Evolutionary conservation across 2,797 vertebrate species (phyloP).

Genomic region (Neoniphon sammara): DNA sequence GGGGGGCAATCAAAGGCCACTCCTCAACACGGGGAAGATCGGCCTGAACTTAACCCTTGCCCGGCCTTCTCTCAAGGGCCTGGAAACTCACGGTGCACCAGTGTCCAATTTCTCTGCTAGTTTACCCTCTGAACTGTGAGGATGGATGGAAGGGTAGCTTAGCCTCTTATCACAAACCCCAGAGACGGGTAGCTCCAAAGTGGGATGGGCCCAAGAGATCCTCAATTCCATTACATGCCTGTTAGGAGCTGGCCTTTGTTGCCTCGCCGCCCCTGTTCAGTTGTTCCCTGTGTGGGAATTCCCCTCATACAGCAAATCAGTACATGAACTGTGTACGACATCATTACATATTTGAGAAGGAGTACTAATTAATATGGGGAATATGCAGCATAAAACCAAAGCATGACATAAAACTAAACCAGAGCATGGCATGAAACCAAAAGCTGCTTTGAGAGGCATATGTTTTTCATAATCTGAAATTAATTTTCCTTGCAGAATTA

Average conservation of each 20-base stretch:
- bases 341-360: constrained; percentile 14
- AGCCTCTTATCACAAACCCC: constrained; percentile 68
- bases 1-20: constrained; percentile 77
- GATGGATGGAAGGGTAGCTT: constrained; percentile 71
- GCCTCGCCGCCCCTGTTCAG: constrained; percentile 23
- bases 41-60: constrained; percentile 74
- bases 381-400: not conserved
- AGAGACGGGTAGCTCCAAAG: constrained; percentile 55
- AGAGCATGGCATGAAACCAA: too few species aligned
- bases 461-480: not conserved
- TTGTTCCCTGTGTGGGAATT: constrained; percentile 58
- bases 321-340: not conserved
- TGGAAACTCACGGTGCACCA: constrained; percentile 55
- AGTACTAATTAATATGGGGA: constrained; percentile 10
- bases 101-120: constrained; percentile 78
- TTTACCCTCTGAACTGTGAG: constrained; percentile 77
- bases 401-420: not conserved
- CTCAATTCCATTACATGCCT: constrained; percentile 66
- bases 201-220: constrained; percentile 53
- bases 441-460: not conserved
- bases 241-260: constrained; percentile 54
- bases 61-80: constrained; percentile 61
- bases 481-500: not conserved
- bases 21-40: constrained; percentile 64
- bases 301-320: constrained; percentile 17